A percentile compares a stretch with the other conserved stretches of the same genome.
phyloP scores from a whole-genome alignment of 1,140 invertebrate species.

The Drosophila insularis region DNA sequence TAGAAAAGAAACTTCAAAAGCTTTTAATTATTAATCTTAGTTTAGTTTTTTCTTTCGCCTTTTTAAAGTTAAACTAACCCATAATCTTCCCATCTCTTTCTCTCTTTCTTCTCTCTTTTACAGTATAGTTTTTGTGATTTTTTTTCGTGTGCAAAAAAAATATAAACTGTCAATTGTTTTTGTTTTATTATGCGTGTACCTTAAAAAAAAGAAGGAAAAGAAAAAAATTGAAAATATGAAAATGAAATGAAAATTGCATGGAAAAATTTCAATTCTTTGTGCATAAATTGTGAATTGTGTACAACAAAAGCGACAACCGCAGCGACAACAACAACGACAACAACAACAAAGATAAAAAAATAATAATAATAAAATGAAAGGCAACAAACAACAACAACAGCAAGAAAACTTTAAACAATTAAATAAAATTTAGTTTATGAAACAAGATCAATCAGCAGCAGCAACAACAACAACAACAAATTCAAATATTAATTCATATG shows the following conservation, averaged over 20 bases:
- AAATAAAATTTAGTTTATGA: constrained; percentile 58
- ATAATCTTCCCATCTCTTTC: too few relatives aligned
- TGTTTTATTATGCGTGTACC: too few relatives aligned
- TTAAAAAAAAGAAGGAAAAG: not conserved
- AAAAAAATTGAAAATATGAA: constrained; percentile 11
- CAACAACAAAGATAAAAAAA: constrained; percentile 20
- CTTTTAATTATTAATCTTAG: too few relatives aligned
- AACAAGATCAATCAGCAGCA: constrained; percentile 26
- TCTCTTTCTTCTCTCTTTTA: too few relatives aligned
- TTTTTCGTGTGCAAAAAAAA: not conserved
- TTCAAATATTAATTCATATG: constrained; percentile 68
- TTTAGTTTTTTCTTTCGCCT: too few relatives aligned
- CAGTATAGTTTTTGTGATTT: too few relatives aligned
- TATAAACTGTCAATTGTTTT: constrained; percentile 10
- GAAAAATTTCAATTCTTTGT: constrained; percentile 21
- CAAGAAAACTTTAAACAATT: constrained; percentile 59
- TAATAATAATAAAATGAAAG: constrained; percentile 62
- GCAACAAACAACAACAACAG: constrained; percentile 37
- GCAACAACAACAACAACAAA: constrained; percentile 19
- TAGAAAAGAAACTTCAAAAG: too few relatives aligned
- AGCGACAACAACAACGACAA: constrained; percentile 33
- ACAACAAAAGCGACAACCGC: constrained; percentile 32
- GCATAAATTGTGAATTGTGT: constrained; percentile 28
- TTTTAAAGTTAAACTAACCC: too few relatives aligned
- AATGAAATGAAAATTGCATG: constrained; percentile 17